Evolutionary conservation across 2,888 invertebrate genomes (phyloP), one percentile per base, ranked within the genome.

Genomic region (Eurois occulta): DNA sequence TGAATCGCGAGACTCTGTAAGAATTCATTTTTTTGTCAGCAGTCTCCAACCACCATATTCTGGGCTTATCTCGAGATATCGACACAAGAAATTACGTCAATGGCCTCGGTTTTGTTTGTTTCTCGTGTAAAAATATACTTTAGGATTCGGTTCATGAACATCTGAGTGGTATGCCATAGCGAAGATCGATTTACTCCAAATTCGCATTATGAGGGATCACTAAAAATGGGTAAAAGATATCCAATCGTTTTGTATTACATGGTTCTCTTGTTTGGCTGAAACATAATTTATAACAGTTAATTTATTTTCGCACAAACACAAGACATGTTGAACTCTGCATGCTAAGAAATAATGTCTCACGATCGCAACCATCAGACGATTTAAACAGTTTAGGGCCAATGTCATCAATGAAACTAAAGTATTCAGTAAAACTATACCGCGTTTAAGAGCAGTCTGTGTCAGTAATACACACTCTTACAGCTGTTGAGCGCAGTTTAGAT

Each of bases 1-100:
- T 88, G 91, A 91, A 91, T 91, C 88, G 87, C 88, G 87, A 80
- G 80, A 83, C 83, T 84, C 84, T 69, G 73, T 75, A 71, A 67
- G 77, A 83, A 73, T 77, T 87, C 65, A 75, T 81, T 88, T 88
- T 83, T 80, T 85, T 82, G 80, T 84, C 72, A 81, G 87, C 75
- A 21, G 72, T 78, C 66, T 66, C 28, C 46, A 24, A 76, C 60
- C 72, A 78, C 77, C 77, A 72, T 79, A 81, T 88, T 85, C 78
- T 74, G 71, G 62, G 69, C 75, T 83, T 85, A 85, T 79, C 77
- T 65, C 32, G 32, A 77, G 76, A 80, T 85, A 80, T 84, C 64
- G 62, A 16, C 16, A 16, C 16, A 72, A 72, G 66, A 55, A 77
- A 83, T 83, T 87, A 80, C 68, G 58, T 79, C 62, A 62, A 69